Evolutionary conservation across 2,888 invertebrate species (phyloP), one percentile per base, ranked within the genome.

Genomic region (Drosophila affinis): DNA sequence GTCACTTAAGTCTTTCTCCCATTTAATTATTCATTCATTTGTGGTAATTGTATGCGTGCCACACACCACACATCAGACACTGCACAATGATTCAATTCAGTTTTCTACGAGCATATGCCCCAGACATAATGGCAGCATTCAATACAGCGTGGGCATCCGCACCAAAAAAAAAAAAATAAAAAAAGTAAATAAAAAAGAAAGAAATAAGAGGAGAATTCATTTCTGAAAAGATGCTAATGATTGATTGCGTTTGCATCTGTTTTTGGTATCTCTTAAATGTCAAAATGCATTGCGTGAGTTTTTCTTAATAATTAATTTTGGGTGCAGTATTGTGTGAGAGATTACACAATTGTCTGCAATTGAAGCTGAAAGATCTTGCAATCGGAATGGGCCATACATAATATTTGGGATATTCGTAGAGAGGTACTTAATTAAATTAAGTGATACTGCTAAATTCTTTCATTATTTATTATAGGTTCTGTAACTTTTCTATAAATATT

Each of bases 51-150:
- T 87, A 89, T 85, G 81, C 86, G 85, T 87, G 81, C 85, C 78
- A 67, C 57, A 76, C 44, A 65, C 70, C 18, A 18, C 18, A 18
- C 18, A 18, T 2, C 39, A 39, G 14, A 14, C 39, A 39, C 39
- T 64, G 72, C 62, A 70, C 62, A 59, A 39, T 45, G 65, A 70
- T 73, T 73, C 65, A 70, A 73, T 73, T 73, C 63, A 70, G 81
- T 80, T 83, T 72, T 77, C 68, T 58, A 9, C 3, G 27, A 27
- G 12, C 5, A 58, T 79, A 61, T 74, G 71, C 69, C 65, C 56
- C 82, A 85, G 89, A 85, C 85, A 85, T 89, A 87, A 85, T 89
- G 85, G 85, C 87, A 85, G 81, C 85, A 70, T 71, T 87, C 77
- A 70, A 44, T 53, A 46, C 46, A 18, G 79, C 59, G 88, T 86